Percentiles rank a stretch among this genome's conserved stretches.
Conservation (phyloP, 2,888 invertebrate genomes). For the Caenorhabditis doughertyi region DNA sequence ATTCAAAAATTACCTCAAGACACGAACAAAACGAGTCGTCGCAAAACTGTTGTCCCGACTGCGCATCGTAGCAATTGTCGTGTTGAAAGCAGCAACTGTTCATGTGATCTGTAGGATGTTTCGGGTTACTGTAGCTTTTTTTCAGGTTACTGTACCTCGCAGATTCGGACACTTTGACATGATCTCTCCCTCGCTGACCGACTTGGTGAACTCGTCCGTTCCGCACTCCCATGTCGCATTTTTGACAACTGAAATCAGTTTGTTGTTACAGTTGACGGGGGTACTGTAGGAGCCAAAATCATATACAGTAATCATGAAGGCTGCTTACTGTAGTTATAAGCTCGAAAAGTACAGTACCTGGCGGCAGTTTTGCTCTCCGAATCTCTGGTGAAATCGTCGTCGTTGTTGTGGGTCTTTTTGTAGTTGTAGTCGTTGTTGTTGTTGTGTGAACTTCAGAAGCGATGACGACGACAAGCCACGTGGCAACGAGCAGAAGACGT, state of each 20-base stretch:
- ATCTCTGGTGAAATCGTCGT: conserved; percentile 38
- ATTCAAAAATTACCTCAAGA: conserved; percentile 57
- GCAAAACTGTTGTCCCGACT: conserved; percentile 68
- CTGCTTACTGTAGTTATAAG: not conserved
- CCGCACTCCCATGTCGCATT: conserved; percentile 68
- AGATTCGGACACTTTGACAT: conserved; percentile 62
- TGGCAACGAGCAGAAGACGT: not conserved
- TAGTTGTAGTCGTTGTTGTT: not conserved
- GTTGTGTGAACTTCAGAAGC: conserved; percentile 10
- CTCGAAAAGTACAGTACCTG: conserved; percentile 14
- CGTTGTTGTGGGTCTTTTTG: not conserved
- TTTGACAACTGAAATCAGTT: conserved; percentile 20
- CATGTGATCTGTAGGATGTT: conserved; percentile 38
- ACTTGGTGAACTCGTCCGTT: conserved; percentile 66
- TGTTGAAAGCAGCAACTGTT: conserved; percentile 56
- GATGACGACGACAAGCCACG: not conserved
- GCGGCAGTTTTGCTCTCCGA: conserved; percentile 21
- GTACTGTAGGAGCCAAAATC: no score
- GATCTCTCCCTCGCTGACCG: conserved; percentile 66
- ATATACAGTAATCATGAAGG: no score
- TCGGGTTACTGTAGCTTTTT: not conserved
- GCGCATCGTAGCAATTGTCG: conserved; percentile 54
- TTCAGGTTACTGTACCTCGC: conserved; percentile 31
- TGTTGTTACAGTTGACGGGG: no score
- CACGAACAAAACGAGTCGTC: conserved; percentile 74